Conservation (phyloP, 2,797 vertebrate species). For the Leptatherina wallacei region DNA sequence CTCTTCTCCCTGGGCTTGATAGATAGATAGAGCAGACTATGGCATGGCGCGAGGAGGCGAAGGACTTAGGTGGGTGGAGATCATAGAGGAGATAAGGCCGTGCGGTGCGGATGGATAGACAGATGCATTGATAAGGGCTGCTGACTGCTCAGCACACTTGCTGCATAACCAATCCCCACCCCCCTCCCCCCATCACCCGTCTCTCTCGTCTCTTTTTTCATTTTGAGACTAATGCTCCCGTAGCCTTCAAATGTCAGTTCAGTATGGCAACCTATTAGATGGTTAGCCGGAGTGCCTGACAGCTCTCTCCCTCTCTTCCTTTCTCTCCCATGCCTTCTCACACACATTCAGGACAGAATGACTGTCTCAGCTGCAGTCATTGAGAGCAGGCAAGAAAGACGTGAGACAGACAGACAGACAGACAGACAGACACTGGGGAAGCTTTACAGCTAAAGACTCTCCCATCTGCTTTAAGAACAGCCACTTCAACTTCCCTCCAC, state of each 20-base stretch:
- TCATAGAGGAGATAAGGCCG: constrained; percentile 77
- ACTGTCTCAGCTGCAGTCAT: constrained; percentile 57
- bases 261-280: constrained; percentile 74
- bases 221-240: constrained; percentile 72
- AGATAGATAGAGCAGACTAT: constrained; percentile 27
- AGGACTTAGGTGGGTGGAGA: constrained; percentile 69
- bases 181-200: constrained; percentile 21
- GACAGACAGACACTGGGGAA: constrained; percentile 28
- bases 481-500: constrained; percentile 2
- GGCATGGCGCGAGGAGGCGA: constrained; percentile 55
- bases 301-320: constrained; percentile 53
- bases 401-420: not conserved
- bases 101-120: constrained; percentile 74
- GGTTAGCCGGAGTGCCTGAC: constrained; percentile 75
- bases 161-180: constrained; percentile 62
- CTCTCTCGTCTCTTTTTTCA: constrained; percentile 61
- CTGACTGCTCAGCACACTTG: constrained; percentile 60
- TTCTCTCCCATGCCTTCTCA: constrained; percentile 23
- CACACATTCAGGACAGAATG: constrained; percentile 55
- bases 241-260: constrained; percentile 78
- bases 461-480: constrained; percentile 33
- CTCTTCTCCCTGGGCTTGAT: constrained; percentile 58
- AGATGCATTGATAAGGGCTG: constrained; percentile 83
- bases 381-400: constrained; percentile 50
- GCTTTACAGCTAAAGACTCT: constrained; percentile 33